Evolutionary conservation across 2,797 vertebrate species (phyloP).

Genomic region (Lepus townsendii): DNA sequence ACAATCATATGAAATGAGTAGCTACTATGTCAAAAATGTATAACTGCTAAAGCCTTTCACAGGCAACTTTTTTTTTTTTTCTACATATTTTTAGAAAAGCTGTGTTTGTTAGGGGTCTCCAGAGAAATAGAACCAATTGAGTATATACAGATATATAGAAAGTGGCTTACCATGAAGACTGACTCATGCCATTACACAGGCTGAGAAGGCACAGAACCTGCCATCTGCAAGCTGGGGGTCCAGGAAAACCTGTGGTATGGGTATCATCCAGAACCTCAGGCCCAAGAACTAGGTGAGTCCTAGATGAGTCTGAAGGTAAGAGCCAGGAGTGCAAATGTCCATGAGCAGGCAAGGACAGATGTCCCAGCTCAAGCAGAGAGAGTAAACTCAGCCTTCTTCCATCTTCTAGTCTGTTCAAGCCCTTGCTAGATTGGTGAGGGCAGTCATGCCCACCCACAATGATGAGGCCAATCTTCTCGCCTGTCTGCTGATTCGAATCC

Average conservation of each 20-base stretch:
- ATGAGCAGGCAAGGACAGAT: background rate
- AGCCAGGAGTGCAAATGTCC: background rate
- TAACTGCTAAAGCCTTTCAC: background rate
- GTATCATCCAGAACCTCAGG: background rate
- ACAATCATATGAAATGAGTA: conserved; percentile 6
- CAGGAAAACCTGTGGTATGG: background rate
- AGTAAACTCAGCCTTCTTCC: background rate
- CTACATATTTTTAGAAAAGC: background rate
- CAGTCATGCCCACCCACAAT: background rate
- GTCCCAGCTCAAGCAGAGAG: background rate
- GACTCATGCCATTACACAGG: background rate
- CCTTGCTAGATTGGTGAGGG: background rate
- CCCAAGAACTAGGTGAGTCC: background rate
- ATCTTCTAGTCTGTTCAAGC: background rate
- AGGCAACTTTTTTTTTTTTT: background rate
- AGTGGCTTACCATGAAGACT: background rate
- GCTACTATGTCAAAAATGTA: background rate
- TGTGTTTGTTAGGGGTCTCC: background rate
- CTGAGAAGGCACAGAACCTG: background rate
- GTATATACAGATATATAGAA: background rate
- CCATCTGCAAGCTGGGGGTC: background rate
- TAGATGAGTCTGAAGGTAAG: background rate
- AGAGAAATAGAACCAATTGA: background rate
- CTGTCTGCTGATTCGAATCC: background rate
- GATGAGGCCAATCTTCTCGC: background rate